phyloP scores from a whole-genome alignment of 2,113 vertebrate genomes.

The Paraplagusia blochii region DNA sequence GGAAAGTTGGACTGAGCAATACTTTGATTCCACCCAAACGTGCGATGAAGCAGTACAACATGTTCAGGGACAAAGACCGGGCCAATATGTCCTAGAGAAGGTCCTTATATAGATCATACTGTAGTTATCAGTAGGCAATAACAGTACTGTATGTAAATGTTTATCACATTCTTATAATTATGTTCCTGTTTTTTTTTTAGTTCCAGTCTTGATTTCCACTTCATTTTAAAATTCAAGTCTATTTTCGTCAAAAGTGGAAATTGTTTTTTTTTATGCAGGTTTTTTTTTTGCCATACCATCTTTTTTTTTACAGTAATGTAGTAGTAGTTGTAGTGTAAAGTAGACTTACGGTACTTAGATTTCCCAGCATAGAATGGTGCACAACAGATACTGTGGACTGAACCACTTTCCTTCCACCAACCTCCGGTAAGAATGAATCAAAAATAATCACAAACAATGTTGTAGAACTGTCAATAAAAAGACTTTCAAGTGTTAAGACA shows the following conservation, averaged over 20 bases:
- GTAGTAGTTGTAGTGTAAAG: no score
- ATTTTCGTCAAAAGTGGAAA: no score
- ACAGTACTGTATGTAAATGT: neutral
- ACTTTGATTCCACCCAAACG: slow-evolving; percentile 78
- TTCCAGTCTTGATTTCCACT: no score
- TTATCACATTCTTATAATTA: neutral
- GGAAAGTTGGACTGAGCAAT: slow-evolving; percentile 75
- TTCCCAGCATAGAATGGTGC: no score
- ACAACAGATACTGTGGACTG: neutral
- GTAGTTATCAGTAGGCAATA: neutral
- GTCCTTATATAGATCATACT: neutral
- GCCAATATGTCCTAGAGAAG: slow-evolving; percentile 46
- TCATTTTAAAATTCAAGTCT: no score
- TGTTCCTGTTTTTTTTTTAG: no score
- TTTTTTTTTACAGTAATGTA: no score
- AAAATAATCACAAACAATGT: no score
- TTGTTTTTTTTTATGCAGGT: no score
- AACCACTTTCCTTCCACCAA: neutral
- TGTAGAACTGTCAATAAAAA: slow-evolving; percentile 23
- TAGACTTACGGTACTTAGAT: no score
- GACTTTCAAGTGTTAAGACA: slow-evolving; percentile 53
- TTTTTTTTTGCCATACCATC: no score
- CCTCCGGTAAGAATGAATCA: no score
- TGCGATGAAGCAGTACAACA: slow-evolving; percentile 71
- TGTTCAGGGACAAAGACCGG: slow-evolving; percentile 55